These are phyloP conservation scores for Rhagoletis zephyria DNA, from an alignment of 1,140 invertebrate species.

Conservation along the genomic window DNA sequence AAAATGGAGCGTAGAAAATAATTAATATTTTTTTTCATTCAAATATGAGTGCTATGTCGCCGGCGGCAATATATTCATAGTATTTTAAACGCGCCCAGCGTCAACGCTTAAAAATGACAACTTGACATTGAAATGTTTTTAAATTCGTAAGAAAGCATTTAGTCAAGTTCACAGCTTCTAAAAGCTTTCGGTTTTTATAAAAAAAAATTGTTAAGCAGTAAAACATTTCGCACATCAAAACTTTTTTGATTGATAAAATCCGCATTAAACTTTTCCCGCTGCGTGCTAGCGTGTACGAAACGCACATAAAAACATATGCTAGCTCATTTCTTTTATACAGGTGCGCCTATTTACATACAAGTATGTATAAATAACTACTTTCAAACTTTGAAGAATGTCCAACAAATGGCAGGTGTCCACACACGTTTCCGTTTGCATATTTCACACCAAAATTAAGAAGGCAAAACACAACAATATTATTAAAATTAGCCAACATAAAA, in stretches of 20 bases:
- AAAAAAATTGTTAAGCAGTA: neutral
- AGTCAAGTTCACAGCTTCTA: neutral
- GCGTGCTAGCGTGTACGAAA: neutral
- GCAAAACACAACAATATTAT: neutral
- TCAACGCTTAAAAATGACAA: neutral
- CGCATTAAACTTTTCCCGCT: neutral
- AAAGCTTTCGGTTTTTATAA: neutral
- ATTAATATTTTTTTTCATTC: neutral
- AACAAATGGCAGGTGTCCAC: constrained; percentile 16
- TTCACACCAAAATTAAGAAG: neutral
- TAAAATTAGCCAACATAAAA: neutral
- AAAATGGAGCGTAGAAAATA: constrained; percentile 14
- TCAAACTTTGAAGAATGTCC: neutral
- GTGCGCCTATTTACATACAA: no score
- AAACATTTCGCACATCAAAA: no score
- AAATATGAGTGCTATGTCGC: neutral
- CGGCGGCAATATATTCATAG: neutral
- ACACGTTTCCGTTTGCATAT: constrained; percentile 19
- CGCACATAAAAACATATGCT: neutral
- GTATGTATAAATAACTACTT: neutral
- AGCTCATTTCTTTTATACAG: neutral
- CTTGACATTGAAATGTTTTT: constrained; percentile 22
- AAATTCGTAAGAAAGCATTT: neutral
- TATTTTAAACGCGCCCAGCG: neutral
- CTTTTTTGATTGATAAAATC: constrained; percentile 9